Evolutionary conservation across 92 coral and sea anemone species (phyloP), one percentile per base, ranked within the genome.

Genomic region (Bergia puertoricense): DNA sequence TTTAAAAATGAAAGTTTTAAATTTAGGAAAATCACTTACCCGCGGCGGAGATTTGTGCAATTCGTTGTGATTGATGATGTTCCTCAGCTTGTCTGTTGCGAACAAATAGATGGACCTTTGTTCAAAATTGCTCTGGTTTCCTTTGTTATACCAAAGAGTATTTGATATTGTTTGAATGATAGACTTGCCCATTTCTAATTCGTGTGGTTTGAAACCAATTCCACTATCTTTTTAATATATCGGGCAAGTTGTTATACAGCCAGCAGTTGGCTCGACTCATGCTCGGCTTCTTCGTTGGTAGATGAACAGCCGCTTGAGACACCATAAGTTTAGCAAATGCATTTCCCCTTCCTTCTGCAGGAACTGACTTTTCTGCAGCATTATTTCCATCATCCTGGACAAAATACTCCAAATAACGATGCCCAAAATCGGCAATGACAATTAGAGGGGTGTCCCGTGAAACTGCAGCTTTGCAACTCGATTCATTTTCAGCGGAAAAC

Each of bases 111-210:
- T 71, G 75, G 75, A 2, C 2, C 75, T 71, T 71, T 71, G 39
- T 71, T 71, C 38, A 71, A 75, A 75, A 75, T 75, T 75, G 15
- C 79, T 75, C 50, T 9, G 79, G 79, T 75, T 75, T 3, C 79
- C 79, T 75, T 75, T 50, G 79, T 40, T 75, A 18, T 75, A 75
- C 50, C 79, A 75, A 18, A 75, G 48, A 16, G 79, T 50, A 75
- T 75, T 75, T 16, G 79, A 75, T 75, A 75, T 75, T 75, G 79
- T 18, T 75, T 75, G 79, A 18, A 74, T 48, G 79, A 75, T 75
- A 75, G 79, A 5, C 79, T 75, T 75, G 79, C 79, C 79, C 79
- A 74, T 74, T 40, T 74, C 79, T 74, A 74, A 76, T 20, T 76
- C 80, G 54, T 76, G 80, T 14, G 57, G 81, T 18, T 43, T 72